phyloP scores from a whole-genome alignment of 2,888 invertebrate species.

The Apotomis betuletana region DNA sequence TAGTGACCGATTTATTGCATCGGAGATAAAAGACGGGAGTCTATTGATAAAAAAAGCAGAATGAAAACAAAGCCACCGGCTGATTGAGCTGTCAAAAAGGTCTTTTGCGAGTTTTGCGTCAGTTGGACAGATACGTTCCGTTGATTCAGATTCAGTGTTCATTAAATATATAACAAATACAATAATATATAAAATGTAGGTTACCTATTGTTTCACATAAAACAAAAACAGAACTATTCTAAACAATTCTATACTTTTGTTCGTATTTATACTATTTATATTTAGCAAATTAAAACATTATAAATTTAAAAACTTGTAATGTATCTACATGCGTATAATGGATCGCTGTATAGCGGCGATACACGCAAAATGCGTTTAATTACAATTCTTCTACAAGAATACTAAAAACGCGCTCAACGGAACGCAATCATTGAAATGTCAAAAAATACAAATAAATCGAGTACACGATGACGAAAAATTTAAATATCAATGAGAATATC shows the following conservation, averaged over 20 bases:
- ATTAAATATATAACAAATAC: too few species aligned
- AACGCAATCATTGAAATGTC: constrained; percentile 1
- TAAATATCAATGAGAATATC: background rate
- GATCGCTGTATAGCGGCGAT: background rate
- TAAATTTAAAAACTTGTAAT: background rate
- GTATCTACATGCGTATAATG: background rate
- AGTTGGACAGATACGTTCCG: constrained; percentile 25
- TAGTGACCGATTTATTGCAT: constrained; percentile 46
- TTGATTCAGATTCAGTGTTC: background rate
- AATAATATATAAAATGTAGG: too few species aligned
- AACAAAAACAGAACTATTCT: too few species aligned
- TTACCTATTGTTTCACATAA: too few species aligned
- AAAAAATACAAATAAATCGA: background rate
- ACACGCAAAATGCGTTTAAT: background rate
- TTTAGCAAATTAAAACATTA: too few species aligned
- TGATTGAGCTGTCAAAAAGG: constrained; percentile 33
- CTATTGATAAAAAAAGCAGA: constrained; percentile 33
- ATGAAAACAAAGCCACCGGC: constrained; percentile 37
- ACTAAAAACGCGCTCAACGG: background rate
- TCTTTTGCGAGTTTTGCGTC: constrained; percentile 2
- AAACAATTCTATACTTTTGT: too few species aligned
- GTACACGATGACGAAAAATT: background rate
- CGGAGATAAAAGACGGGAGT: constrained; percentile 30
- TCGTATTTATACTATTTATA: too few species aligned
- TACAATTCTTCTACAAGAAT: background rate